Evolutionary conservation across 2,113 vertebrate species (phyloP), one percentile per base, ranked within the genome.

Genomic region (Apteryx mantelli): DNA sequence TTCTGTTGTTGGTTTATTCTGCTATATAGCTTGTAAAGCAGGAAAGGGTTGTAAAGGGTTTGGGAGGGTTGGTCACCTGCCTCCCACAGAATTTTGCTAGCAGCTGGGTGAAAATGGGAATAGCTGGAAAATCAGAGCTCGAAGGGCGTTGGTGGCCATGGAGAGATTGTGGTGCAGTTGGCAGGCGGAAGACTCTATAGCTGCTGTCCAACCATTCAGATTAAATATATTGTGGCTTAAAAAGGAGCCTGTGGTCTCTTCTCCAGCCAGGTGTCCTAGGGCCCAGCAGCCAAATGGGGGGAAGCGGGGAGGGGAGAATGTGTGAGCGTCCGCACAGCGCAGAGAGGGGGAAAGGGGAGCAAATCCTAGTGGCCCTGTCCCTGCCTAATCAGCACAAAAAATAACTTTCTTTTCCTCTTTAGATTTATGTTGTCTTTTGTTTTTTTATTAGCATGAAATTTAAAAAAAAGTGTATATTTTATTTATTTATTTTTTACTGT

Each of bases 401-500:
- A 34, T 74, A 93, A 92, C 85, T 97, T 96, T 94, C 77, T 95
- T 95, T 95, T 95, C 96, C 97, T 97, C 96, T 97, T 97, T 52
- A 86, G 89, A 94, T 97, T 97, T 97, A 91, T 94, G 97, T 97
- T 98, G 96, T 7, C 22, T 96, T 98, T 95, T 9, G 69, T 91
- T 73, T 85, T 92, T 82, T 94, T 36, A 91, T 92, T 96, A 96
- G 95, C 96, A 97, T 96, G 91, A 95, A 94, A 73, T 91, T 97
- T 91, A 21, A 21, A 30, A 86, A 86, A 91, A 87, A 91, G 94
- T 97, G 91, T 97, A 93, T 97, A 69, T 98, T 96, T 98, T 98
- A 97, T 97, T 97, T 87, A 96, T 98, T 97, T 95, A 40, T 97
- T 98, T 97, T 97, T 98, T 99, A 98, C 98, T 99, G 98, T 99